Base-by-base conservation (phyloP, 64 coral and sea anemone species). In the Astreopora myriophthalma region DNA sequence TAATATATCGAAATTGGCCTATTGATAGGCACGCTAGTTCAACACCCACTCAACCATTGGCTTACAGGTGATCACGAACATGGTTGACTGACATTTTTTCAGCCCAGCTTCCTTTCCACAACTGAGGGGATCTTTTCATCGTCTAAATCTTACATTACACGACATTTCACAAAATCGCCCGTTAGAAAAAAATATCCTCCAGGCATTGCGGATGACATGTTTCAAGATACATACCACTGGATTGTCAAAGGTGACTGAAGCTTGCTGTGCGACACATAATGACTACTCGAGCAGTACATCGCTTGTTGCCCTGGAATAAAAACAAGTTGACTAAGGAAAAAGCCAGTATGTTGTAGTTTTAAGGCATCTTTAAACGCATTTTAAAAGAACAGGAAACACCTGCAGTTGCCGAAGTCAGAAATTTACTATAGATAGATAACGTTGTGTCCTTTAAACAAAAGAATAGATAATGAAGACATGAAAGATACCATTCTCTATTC, bases 171-270 rank as follows among this genome's bases (percentile, higher is more conserved):
- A n/a, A n/a, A 46, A 46, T 46, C 42, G 42, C 42, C 42, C 9
- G 1, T 32, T 16, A 19, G 6, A 29, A 64, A 32, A 17, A 0
- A 28, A 73, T 71, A 20, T 23, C n/a, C n/a, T n/a, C n/a, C n/a
- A n/a, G n/a, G n/a, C n/a, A n/a, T n/a, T n/a, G n/a, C n/a, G n/a
- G n/a, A n/a, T n/a, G n/a, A 23, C 20, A 39, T 28, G 16, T 12
- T 60, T 17, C 2, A 16, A 72, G 29, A 48, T 39, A 86, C 97
- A 85, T 88, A 99, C 97, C 97, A 99, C 68, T 99, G 94, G 32
- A 95, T 99, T 48, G 97, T 99, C 75, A 99, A 84, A 2, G 97
- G 97, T 8, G 97, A 99, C 28, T 99, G 97, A 0, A 99, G 88
- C 87, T 99, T 99, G 62, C 97, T 99, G 85, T 99, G 97, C 12